Evolutionary conservation across 92 coral and sea anemone genomes (phyloP).

Genomic region (Chrysogorgia sp.): DNA sequence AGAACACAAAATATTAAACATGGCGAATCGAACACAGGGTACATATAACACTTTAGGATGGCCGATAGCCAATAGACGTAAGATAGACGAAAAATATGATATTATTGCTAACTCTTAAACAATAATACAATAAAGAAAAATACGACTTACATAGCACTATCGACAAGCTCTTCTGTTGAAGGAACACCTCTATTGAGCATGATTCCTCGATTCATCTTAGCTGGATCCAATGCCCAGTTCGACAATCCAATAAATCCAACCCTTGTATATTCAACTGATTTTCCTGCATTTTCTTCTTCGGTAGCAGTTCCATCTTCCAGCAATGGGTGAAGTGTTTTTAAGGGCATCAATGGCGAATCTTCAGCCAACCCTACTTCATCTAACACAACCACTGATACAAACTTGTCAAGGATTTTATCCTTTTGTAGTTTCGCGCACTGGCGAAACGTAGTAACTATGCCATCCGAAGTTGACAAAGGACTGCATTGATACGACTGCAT

Average conservation of each 20-base stretch:
- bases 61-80: too few relatives aligned
- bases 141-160: constrained; percentile 69
- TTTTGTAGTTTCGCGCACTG: constrained; percentile 76
- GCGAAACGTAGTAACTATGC: constrained; percentile 71
- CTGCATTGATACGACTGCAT: constrained; percentile 46
- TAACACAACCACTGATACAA: constrained; percentile 83
- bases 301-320: constrained; percentile 86
- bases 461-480: constrained; percentile 73
- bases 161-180: constrained; percentile 56
- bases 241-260: constrained; percentile 88
- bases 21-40: too few relatives aligned
- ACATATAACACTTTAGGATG: too few relatives aligned
- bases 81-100: too few relatives aligned
- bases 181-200: constrained; percentile 84
- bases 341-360: constrained; percentile 82
- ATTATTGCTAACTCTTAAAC: too few relatives aligned
- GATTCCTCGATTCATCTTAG: constrained; percentile 80
- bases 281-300: constrained; percentile 64
- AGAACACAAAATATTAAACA: too few relatives aligned
- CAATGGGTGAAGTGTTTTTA: constrained; percentile 76
- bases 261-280: constrained; percentile 34
- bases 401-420: constrained; percentile 68
- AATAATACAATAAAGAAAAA: too few relatives aligned
- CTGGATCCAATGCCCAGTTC: constrained; percentile 86
- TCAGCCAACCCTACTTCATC: constrained; percentile 89